Evolutionary conservation across 2,113 vertebrate species (phyloP).

Genomic region (Tupaia tana): DNA sequence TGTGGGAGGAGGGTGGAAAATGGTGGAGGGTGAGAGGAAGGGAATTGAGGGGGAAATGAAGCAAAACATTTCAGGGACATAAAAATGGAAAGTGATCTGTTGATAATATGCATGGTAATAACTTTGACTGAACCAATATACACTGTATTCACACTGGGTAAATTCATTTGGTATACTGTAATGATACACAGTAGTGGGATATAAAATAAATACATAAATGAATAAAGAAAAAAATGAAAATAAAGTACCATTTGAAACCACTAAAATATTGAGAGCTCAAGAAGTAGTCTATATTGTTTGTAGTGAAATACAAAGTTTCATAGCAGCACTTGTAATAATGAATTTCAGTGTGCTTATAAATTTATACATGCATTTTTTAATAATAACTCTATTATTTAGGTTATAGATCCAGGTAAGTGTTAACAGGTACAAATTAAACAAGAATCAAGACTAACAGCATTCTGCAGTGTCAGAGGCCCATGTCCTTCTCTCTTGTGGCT

Average conservation of each 20-base stretch:
- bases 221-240: no score
- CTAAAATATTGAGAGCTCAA: background rate
- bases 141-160: no score
- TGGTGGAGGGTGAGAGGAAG: no score
- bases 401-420: background rate
- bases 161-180: no score
- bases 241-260: background rate
- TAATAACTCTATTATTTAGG: background rate
- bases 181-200: no score
- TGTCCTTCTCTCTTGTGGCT: background rate
- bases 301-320: constrained; percentile 1
- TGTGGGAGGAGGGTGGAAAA: no score
- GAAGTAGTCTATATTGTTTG: background rate
- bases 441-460: background rate
- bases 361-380: background rate
- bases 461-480: background rate
- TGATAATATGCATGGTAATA: no score
- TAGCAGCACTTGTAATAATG: background rate
- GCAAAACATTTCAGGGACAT: no score
- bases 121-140: no score
- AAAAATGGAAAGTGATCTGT: no score
- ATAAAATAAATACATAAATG: no score
- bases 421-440: background rate
- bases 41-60: no score
- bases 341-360: background rate